Evolutionary conservation across 2,888 invertebrate genomes (phyloP), one percentile per base, ranked within the genome.

Genomic region (Labia minor): DNA sequence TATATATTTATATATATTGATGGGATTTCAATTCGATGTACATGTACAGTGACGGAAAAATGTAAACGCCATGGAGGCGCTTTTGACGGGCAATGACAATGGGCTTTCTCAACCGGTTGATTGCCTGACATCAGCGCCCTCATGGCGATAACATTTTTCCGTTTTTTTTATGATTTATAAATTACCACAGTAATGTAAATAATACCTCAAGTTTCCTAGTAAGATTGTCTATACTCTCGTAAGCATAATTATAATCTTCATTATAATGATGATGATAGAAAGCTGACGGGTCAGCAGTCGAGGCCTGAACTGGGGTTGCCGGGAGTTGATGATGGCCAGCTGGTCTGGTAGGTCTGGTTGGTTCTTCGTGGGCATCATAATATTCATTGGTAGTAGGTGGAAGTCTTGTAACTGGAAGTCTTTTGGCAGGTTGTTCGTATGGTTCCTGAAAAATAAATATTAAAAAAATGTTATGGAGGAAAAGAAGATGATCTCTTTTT

Each of bases 231-330:
- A 82, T 83, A 77, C 86, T 86, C 73, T 83, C 82, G 79, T 87
- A 87, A 76, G 86, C 85, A 76, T 85, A 85, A 76, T 86, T 87
- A 75, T 86, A 86, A 77, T 87, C 84, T 75, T 87, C 85, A 76
- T 85, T 86, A 77, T 85, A 86, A 68, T 74, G 75, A 66, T 78
- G 76, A 62, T 78, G 19, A 26, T 66, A 33, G 61, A 26, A 19
- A 20, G 63, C n/a, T 3, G 49, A 49, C 6, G 64, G 26, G 18
- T 21, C 21, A n/a, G 21, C 10, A 14, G 21, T 1, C 26, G 64
- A 1, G 33, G 64, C n/a, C 18, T 21, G n/a, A 16, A 4, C 21
- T 26, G 64, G 21, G n/a, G 26, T 64, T 26, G 21, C 64, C 11
- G 26, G 21, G 14, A 18, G n/a, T 61, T 19, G 19, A 20, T 75